Evolutionary conservation across 2,113 vertebrate species (phyloP), one percentile per base, ranked within the genome.

Genomic region (Excalfactoria chinensis): DNA sequence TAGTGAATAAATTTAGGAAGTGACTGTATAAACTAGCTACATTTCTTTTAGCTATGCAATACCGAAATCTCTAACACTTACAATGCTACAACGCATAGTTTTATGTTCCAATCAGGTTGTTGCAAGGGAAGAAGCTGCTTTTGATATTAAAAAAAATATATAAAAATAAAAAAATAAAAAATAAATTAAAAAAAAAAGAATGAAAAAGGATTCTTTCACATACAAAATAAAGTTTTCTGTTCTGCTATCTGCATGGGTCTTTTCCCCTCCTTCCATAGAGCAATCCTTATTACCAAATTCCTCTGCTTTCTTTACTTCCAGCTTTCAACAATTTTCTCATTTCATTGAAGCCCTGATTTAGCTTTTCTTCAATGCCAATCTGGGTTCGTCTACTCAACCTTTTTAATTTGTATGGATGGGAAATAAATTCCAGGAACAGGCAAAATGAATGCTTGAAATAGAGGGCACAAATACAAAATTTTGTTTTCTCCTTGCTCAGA

Each of bases 401-500:
- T 83, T 60, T 89, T 92, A 46, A 75, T 55, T 62, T 55, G 11
- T 48, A 69, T 55, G 16, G 32, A 84, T 69, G 71, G 53, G 55
- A 86, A 90, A 86, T 46, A 67, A 67, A 53, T 84, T 78, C 28
- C 22, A 86, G 41, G 17, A 72, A 17, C 9, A 90, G 43, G 32
- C 25, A 75, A 78, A n/a, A 51, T 51, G 70, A 82, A 72, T 84
- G 28, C 21, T 86, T 90, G 34, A 58, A 82, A 46, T 60, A 63
- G 46, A 86, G 49, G 56, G 28, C 49, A 73, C 25, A 73, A 20
- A 44, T 12, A 5, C 37, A 67, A 90, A 71, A 43, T 18, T 15
- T 23, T 93, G 28, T 83, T 87, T 95, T 84, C 51, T 63, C 41
- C 89, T 93, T 89, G 49, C 41, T 90, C 41, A 89, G 68, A 93